phyloP scores from a whole-genome alignment of 2,797 vertebrate genomes.

The Sylvilagus floridanus region DNA sequence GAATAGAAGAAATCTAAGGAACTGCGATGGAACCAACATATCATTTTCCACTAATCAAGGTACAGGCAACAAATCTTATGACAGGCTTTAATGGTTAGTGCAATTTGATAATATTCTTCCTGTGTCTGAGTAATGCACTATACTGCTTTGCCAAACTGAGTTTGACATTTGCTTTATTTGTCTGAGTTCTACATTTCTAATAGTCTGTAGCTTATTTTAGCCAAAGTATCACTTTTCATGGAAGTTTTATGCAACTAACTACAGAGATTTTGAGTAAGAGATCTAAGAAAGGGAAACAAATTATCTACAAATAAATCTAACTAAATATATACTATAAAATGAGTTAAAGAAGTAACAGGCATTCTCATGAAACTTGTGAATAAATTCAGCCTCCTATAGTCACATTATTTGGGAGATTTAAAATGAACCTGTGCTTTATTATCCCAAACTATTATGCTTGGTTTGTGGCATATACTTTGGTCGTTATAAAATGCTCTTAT shows the following conservation, averaged over 20 bases:
- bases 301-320: background rate
- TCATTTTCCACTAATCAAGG: slow-evolving; percentile 13
- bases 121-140: background rate
- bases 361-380: background rate
- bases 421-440: slow-evolving; percentile 30
- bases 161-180: slow-evolving; percentile 30
- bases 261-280: slow-evolving; percentile 10
- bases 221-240: slow-evolving; percentile 28
- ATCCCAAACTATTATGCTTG: slow-evolving; percentile 36
- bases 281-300: background rate
- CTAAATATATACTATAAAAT: background rate
- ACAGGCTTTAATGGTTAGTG: slow-evolving; percentile 2
- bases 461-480: background rate
- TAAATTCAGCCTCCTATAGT: background rate
- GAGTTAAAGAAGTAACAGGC: background rate
- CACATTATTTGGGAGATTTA: background rate
- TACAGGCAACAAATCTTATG: background rate
- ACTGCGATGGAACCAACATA: background rate
- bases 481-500: slow-evolving; percentile 55
- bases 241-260: background rate
- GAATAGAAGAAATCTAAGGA: background rate
- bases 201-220: background rate
- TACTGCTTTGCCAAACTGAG: background rate
- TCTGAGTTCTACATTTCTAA: background rate
- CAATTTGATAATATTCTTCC: background rate